These are phyloP conservation scores for Belgica antarctica DNA, from an alignment of 2,888 invertebrate genomes.

Conservation along the genomic window DNA sequence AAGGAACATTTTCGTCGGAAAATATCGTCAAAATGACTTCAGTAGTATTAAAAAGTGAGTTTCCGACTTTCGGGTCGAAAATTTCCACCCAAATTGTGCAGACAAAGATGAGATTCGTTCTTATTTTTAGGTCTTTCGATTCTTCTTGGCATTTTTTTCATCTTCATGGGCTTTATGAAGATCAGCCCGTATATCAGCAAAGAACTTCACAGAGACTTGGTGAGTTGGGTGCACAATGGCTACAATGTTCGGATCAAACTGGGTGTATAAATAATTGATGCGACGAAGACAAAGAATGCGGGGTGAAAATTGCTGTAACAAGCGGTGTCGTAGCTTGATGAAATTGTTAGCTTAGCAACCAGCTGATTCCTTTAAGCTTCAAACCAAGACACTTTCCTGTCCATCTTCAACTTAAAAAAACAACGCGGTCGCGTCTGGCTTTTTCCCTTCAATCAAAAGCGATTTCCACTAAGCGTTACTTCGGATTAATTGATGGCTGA, in stretches of 20 bases:
- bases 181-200: conserved; percentile 87
- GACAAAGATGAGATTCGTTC: not conserved
- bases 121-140: conserved; percentile 70
- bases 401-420: too few species aligned
- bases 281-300: too few species aligned
- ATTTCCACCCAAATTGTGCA: not conserved
- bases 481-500: not conserved
- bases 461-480: too few species aligned
- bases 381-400: too few species aligned
- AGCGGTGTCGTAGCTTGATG: too few species aligned
- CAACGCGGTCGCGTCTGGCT: too few species aligned
- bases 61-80: not conserved
- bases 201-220: conserved; percentile 95
- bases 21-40: conserved; percentile 2
- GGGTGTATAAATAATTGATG: too few species aligned
- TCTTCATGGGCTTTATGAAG: conserved; percentile 92
- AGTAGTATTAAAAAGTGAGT: conserved; percentile 43
- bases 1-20: not conserved
- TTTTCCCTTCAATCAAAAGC: too few species aligned
- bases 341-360: too few species aligned
- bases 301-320: too few species aligned
- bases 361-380: too few species aligned
- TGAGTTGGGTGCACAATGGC: conserved; percentile 58
- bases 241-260: not conserved
- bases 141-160: conserved; percentile 88